Percentiles rank a stretch among this genome's conserved stretches.
Evolutionary conservation across 2,797 vertebrate genomes (phyloP).

Genomic region (Antennarius maculatus): DNA sequence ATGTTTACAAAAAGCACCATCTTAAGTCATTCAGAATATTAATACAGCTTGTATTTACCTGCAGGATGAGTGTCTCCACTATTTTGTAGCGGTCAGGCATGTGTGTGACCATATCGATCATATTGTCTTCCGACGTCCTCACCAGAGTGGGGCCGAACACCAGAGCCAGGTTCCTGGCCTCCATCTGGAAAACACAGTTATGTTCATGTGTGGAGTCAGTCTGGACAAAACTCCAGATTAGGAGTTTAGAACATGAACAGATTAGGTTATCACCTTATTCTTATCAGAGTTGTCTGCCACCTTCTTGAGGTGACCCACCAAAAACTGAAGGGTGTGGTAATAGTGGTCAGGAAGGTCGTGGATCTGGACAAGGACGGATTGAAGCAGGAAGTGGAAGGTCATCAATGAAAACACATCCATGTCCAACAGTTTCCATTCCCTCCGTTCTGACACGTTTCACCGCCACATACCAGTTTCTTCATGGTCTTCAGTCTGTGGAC

Average conservation of each 20-base stretch:
- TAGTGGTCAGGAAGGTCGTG: constrained; percentile 91
- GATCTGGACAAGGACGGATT: constrained; percentile 77
- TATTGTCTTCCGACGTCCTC: constrained; percentile 95
- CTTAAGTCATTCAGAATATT: background rate
- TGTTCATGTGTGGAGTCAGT: background rate
- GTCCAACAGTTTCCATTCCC: background rate
- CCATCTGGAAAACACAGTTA: constrained; percentile 84
- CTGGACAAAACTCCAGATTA: too few relatives aligned
- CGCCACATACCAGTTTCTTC: constrained; percentile 87
- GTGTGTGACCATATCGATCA: constrained; percentile 98
- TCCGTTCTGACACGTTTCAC: background rate
- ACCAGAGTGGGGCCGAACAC: constrained; percentile 97
- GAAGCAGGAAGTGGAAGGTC: background rate
- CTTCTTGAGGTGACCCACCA: constrained; percentile 91
- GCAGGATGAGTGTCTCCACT: constrained; percentile 94
- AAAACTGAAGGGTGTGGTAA: constrained; percentile 92
- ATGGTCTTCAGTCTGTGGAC: constrained; percentile 91
- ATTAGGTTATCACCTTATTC: constrained; percentile 86
- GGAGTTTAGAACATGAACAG: background rate
- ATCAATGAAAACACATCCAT: background rate
- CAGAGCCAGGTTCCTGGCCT: constrained; percentile 93
- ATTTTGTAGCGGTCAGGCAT: constrained; percentile 99
- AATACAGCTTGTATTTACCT: constrained; percentile 79
- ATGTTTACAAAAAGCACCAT: background rate
- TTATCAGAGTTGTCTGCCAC: constrained; percentile 92